Evolutionary conservation across 2,113 vertebrate genomes (phyloP).

Genomic region (Nipponia nippon): DNA sequence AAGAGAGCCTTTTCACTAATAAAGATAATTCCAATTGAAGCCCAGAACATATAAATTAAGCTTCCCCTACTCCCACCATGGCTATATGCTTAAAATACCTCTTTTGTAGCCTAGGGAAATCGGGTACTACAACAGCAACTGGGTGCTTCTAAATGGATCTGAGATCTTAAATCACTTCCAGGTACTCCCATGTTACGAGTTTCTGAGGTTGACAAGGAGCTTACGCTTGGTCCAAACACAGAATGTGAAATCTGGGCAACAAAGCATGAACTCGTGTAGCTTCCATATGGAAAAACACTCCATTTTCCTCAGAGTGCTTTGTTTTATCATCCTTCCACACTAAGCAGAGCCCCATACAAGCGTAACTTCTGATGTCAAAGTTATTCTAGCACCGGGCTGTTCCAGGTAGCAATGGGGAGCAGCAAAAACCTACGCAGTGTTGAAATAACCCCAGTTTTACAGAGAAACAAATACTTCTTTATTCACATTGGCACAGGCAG

Average conservation of each 20-base stretch:
- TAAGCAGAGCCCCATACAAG: background rate
- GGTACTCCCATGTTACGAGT: rapidly evolving
- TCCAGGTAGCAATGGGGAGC: background rate
- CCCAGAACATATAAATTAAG: background rate
- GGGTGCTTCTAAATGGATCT: background rate
- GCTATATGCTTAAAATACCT: background rate
- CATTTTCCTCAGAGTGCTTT: background rate
- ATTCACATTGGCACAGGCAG: rapidly evolving
- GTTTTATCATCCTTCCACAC: background rate
- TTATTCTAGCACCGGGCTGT: background rate
- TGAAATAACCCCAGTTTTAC: background rate
- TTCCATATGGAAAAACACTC: background rate
- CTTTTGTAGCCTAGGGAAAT: background rate
- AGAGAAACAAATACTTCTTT: background rate
- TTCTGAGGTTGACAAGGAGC: background rate
- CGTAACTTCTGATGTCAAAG: rapidly evolving
- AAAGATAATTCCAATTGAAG: background rate
- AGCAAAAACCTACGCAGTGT: rapidly evolving
- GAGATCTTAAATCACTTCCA: background rate
- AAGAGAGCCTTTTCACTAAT: background rate
- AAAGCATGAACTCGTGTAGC: background rate
- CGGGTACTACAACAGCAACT: background rate
- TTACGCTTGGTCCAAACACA: background rate
- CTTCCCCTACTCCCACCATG: background rate
- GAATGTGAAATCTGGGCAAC: background rate